Base-by-base conservation (phyloP, 23 tunicate genomes). In the Clavelina lepadiformis region DNA sequence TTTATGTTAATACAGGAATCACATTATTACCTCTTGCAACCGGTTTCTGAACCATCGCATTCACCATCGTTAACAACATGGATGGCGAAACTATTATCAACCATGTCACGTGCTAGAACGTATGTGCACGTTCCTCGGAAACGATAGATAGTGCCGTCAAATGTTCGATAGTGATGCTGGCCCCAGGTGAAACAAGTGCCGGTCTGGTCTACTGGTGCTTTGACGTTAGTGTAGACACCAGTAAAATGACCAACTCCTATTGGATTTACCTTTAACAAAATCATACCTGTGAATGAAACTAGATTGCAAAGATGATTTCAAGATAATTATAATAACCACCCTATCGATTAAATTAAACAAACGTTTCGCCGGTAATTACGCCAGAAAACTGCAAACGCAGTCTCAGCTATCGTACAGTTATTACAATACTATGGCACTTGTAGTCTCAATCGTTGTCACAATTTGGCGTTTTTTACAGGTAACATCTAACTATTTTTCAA, bases 121-220 rank as follows among this genome's bases (percentile, higher is more conserved):
- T 94, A 94, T 7, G 78, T 93, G 63, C 99, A 94, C 11, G 68
- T 23, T 3, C 99, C 99, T 31, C 85, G 67, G 67, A 80, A 80
- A 33, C 91, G 70, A 73, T 57, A 94, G 22, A 86, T 77, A 13
- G 83, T 80, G 20, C 99, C 99, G 41, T 94, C 99, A 49, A 86
- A 94, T 7, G 99, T 94, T 20, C 94, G 88, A 59, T 86, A 94
- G 54, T 94, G 99, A 76, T 94, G 99, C 63, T 94, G 99, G 22
- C 99, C 99, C 99, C 99, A 94, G 15, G 99, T 94, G 70, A 64
- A 86, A 53, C 99, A 94, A 41, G 80, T 75, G n/a, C 99, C 99
- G 0, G 99, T 59, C 56, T 81, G 81, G 47, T 82, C 91, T 1
- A 77, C 99, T 18, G 99, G 95, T 1, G 94, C 83, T 69, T 94